Evolutionary conservation across 2,888 invertebrate genomes (phyloP), one percentile per base, ranked within the genome.

Genomic region (Desoria tigrina): DNA sequence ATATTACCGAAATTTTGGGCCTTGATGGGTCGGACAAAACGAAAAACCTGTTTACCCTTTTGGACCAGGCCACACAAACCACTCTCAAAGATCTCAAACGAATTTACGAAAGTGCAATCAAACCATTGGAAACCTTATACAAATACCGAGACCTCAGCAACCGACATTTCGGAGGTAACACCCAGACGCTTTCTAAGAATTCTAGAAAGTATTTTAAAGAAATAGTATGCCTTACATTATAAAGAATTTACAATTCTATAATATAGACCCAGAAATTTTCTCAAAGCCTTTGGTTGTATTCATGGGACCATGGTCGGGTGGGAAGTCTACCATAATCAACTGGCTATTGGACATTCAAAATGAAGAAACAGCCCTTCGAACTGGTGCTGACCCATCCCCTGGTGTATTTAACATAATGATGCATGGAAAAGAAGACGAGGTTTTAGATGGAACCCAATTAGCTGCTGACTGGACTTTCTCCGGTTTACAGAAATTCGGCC

Each of bases 291-390:
- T 95, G 78, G 86, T 95, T 60, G 84, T 96, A 4, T 92, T 95
- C 78, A 92, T 95, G 90, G 96, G 96, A 49, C 94, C 95, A 42
- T 95, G 94, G 92, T 94, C 94, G 78, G 94, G 94, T 66, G 96
- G 96, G 71, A 96, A 96, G 83, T 94, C 94, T 1, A 90, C 93
- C 60, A 92, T 94, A 75, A 88, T 95, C 71, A 96, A 96, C 81
- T 95, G 96, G 81, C 83, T 96, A 72, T 86, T 93, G 45, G 90
- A 92, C 68, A 88, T 90, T 73, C 93, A 94, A 80, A 90, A 90
- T 79, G 89, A 88, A 28, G 86, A 88, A 75, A 87, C 88, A 80
- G 88, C 93, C 65, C 82, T 94, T 73, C 86, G 92, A 83, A 92
- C 94, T 80, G 94, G 94, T 77, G 94, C 94, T 68, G 94, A 95